A percentile compares a stretch with the other conserved stretches of the same genome.
phyloP scores from a whole-genome alignment of 2,888 invertebrate species.

The Heliconius aoede region DNA sequence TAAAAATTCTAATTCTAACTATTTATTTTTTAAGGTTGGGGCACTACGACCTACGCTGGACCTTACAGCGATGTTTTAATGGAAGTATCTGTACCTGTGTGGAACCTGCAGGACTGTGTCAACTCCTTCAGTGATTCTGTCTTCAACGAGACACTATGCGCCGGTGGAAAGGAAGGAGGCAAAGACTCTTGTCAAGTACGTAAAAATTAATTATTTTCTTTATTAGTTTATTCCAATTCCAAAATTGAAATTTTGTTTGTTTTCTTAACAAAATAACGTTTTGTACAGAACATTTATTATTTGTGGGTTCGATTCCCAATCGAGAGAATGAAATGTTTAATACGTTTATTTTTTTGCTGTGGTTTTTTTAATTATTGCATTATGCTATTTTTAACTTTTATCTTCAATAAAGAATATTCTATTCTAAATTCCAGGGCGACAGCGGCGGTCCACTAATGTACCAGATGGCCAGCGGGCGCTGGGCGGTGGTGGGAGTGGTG shows the following conservation, averaged over 20 bases:
- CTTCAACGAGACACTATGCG: slow-evolving; percentile 88
- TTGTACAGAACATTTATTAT: too few relatives aligned
- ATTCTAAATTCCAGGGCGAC: slow-evolving; percentile 85
- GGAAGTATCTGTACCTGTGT: slow-evolving; percentile 91
- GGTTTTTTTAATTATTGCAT: too few relatives aligned
- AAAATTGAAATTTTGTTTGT: too few relatives aligned
- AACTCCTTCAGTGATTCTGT: slow-evolving; percentile 84
- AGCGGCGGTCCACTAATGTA: slow-evolving; percentile 92
- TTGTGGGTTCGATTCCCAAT: too few relatives aligned
- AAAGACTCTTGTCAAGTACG: slow-evolving; percentile 92
- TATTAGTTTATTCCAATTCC: too few relatives aligned
- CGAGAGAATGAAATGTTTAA: too few relatives aligned
- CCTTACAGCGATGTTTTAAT: slow-evolving; percentile 87
- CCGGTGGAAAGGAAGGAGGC: slow-evolving; percentile 89
- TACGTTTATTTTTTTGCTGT: too few relatives aligned
- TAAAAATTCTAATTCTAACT: too few relatives aligned
- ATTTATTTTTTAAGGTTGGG: slow-evolving; percentile 90
- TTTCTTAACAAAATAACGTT: too few relatives aligned
- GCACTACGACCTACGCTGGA: slow-evolving; percentile 88
- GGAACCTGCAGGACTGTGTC: slow-evolving; percentile 87
- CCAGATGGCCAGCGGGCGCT: slow-evolving; percentile 88
- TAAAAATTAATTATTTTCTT: background rate
- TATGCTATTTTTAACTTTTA: too few relatives aligned
- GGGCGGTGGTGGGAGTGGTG: slow-evolving; percentile 91
- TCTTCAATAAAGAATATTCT: background rate